Percentiles rank a stretch among this genome's conserved stretches.
Conservation (phyloP, 2,113 vertebrate genomes). For the Sterna hirundo region DNA sequence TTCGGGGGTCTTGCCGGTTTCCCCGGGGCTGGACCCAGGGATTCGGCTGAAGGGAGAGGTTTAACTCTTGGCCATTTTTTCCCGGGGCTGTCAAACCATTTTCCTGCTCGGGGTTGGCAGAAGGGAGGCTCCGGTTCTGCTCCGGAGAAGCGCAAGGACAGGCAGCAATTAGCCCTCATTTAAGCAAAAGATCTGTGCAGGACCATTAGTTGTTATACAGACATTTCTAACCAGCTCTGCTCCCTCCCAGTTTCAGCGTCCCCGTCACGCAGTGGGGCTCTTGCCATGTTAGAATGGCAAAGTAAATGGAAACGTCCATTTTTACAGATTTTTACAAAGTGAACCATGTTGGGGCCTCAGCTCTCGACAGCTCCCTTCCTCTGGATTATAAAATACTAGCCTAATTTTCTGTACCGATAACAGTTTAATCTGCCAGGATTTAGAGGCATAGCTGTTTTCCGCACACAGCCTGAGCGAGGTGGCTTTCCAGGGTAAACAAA, state of each 20-base stretch:
- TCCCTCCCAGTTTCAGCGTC: not conserved
- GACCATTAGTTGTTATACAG: not conserved
- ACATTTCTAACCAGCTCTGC: not conserved
- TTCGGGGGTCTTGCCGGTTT: conserved; percentile 73
- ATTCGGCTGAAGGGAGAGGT: conserved; percentile 51
- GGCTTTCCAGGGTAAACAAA: conserved; percentile 17
- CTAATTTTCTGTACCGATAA: not conserved
- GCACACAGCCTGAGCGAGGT: not conserved
- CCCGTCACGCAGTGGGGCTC: accelerated
- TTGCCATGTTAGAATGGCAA: not conserved
- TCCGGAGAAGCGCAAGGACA: conserved; percentile 17
- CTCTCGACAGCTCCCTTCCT: not conserved
- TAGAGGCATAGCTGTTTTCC: not conserved
- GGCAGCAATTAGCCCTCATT: not conserved
- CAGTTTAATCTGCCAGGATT: not conserved
- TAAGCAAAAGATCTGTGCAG: not conserved
- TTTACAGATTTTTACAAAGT: not conserved
- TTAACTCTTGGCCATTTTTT: conserved; percentile 63
- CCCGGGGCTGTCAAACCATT: not conserved
- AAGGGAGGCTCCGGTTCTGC: not conserved
- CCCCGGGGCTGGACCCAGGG: conserved; percentile 65
- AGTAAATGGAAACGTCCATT: not conserved
- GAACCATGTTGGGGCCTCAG: not conserved
- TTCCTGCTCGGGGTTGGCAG: conserved; percentile 3
- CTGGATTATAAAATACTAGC: not conserved